phyloP scores from a whole-genome alignment of 35 echinoderm and acorn worm genomes.

The Diadema setosum region DNA sequence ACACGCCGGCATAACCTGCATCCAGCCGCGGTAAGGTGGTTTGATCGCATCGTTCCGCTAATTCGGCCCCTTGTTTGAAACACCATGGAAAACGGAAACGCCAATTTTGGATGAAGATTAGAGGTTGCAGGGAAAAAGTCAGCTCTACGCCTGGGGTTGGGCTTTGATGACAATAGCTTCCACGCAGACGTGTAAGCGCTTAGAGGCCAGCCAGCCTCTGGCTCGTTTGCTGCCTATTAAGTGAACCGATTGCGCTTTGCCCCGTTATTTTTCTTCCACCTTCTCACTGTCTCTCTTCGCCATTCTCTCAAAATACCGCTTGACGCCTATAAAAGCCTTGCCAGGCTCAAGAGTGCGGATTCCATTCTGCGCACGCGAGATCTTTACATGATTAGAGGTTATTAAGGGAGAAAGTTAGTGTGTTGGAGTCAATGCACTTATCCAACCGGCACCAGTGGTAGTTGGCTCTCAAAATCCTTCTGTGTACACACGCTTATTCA shows the following conservation, averaged over 20 bases:
- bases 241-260: background rate
- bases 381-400: constrained; percentile 10
- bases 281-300: background rate
- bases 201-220: background rate
- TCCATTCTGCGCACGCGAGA: background rate
- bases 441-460: background rate
- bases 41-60: background rate
- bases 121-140: background rate
- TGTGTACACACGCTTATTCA: too few species aligned
- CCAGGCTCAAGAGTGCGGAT: background rate
- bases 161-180: background rate
- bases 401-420: background rate
- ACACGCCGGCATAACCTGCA: background rate
- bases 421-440: constrained; percentile 4
- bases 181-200: background rate
- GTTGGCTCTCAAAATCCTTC: too few species aligned
- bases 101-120: constrained; percentile 19
- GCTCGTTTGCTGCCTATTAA: background rate
- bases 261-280: too few species aligned
- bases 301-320: background rate
- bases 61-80: background rate
- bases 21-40: background rate
- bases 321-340: constrained; percentile 5
- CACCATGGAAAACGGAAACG: constrained; percentile 19
- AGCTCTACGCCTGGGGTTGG: background rate